Evolutionary conservation across 2,113 vertebrate genomes (phyloP).

Genomic region (Vulpes lagopus): DNA sequence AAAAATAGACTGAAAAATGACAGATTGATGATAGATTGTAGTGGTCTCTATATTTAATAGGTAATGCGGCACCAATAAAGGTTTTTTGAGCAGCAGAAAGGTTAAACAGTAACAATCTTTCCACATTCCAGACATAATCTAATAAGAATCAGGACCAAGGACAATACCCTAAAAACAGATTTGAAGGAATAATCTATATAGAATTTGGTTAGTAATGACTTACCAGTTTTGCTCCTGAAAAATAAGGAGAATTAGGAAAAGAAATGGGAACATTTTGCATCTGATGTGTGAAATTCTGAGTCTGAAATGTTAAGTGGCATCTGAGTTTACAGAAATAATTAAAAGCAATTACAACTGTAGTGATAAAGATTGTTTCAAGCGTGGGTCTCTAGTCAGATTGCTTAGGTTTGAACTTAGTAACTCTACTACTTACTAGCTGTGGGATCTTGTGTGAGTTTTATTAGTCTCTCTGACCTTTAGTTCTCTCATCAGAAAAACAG

Average conservation of each 20-base stretch:
- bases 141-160: background rate
- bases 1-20: background rate
- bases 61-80: background rate
- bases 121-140: background rate
- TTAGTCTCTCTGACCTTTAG: background rate
- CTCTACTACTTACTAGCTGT: background rate
- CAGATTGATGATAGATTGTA: background rate
- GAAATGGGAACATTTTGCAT: background rate
- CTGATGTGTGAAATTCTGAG: background rate
- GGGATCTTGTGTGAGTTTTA: background rate
- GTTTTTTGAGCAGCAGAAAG: background rate
- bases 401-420: background rate
- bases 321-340: background rate
- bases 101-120: background rate
- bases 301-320: background rate
- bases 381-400: background rate
- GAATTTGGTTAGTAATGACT: background rate
- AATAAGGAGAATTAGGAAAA: background rate
- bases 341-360: background rate
- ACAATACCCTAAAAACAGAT: background rate
- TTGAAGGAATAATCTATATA: background rate
- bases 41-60: background rate
- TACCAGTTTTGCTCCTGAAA: background rate
- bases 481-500: background rate
- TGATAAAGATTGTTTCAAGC: background rate